These are phyloP conservation scores for Mermis nigrescens DNA, from an alignment of 2,888 invertebrate species.

Conservation along the genomic window DNA sequence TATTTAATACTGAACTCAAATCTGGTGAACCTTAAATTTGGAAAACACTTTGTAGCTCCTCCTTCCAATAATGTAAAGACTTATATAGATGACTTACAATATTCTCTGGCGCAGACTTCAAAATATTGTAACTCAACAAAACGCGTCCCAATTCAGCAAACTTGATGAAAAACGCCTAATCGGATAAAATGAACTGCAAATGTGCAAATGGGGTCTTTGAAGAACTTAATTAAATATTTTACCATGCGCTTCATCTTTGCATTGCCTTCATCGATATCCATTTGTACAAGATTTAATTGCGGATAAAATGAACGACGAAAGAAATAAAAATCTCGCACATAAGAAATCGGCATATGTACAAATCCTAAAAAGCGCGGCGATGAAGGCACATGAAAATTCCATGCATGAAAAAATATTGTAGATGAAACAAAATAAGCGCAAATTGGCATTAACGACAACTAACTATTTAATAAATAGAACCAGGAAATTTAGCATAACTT, in stretches of 20 bases:
- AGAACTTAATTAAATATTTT: not conserved
- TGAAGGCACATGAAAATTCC: no score
- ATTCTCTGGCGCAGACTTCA: slow-evolving; percentile 33
- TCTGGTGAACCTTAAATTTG: no score
- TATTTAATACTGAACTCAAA: no score
- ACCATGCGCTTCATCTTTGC: slow-evolving; percentile 46
- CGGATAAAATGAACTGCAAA: no score
- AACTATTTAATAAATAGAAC: no score
- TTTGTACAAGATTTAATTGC: slow-evolving; percentile 72
- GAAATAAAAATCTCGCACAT: slow-evolving; percentile 83
- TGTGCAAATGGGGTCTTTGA: not conserved
- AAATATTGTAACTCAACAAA: slow-evolving; percentile 37
- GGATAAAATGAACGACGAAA: slow-evolving; percentile 94
- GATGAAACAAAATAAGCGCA: no score
- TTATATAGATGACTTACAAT: no score
- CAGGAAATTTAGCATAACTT: no score
- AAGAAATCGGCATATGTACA: slow-evolving; percentile 82
- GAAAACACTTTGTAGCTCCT: no score
- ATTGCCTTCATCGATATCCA: slow-evolving; percentile 77
- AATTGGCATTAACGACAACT: no score
- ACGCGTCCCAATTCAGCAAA: slow-evolving; percentile 89
- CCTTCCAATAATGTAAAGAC: no score
- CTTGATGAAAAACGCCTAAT: slow-evolving; percentile 63
- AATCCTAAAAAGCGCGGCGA: slow-evolving; percentile 48
- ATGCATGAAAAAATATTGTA: no score